These are phyloP conservation scores for Hermetia illucens DNA, from an alignment of 1,140 invertebrate species.

Conservation along the genomic window DNA sequence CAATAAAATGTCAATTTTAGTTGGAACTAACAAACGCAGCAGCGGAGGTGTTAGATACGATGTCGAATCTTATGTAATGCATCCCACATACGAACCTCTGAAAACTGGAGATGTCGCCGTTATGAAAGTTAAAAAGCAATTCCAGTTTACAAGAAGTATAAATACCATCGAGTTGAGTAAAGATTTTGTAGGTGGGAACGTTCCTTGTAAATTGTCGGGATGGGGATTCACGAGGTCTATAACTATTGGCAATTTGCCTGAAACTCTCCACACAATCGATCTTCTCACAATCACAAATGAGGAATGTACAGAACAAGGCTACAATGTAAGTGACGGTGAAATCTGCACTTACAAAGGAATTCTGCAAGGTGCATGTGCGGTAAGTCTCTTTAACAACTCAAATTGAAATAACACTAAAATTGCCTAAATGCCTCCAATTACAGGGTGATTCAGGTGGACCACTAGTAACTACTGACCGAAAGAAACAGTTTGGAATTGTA, in stretches of 20 bases:
- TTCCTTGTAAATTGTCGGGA: conserved; percentile 18
- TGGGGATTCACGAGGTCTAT: conserved; percentile 22
- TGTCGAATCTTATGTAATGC: conserved; percentile 13
- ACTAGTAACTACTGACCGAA: conserved; percentile 23
- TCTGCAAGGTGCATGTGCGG: conserved; percentile 32
- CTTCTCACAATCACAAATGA: conserved; percentile 24
- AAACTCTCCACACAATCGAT: conserved; percentile 17
- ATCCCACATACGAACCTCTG: conserved; percentile 17
- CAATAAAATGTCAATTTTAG: conserved; percentile 26
- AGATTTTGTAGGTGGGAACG: conserved; percentile 15
- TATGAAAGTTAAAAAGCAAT: conserved; percentile 16
- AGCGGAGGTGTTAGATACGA: conserved; percentile 24
- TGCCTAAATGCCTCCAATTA: too few species aligned
- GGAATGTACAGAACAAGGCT: conserved; percentile 20
- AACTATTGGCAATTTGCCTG: conserved; percentile 17
- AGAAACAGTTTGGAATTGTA: conserved; percentile 45
- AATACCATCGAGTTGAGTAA: conserved; percentile 13
- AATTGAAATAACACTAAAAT: too few species aligned
- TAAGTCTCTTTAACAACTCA: too few species aligned
- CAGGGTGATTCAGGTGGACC: conserved; percentile 65
- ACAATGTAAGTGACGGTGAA: conserved; percentile 24
- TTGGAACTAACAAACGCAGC: conserved; percentile 32
- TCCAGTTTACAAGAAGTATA: conserved; percentile 13
- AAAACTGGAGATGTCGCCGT: conserved; percentile 27
- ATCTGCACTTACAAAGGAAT: conserved; percentile 31